A percentile compares a stretch with the other conserved stretches of the same genome.
Evolutionary conservation across 2,113 vertebrate species (phyloP).

Genomic region (Genyomyrus donnyi): DNA sequence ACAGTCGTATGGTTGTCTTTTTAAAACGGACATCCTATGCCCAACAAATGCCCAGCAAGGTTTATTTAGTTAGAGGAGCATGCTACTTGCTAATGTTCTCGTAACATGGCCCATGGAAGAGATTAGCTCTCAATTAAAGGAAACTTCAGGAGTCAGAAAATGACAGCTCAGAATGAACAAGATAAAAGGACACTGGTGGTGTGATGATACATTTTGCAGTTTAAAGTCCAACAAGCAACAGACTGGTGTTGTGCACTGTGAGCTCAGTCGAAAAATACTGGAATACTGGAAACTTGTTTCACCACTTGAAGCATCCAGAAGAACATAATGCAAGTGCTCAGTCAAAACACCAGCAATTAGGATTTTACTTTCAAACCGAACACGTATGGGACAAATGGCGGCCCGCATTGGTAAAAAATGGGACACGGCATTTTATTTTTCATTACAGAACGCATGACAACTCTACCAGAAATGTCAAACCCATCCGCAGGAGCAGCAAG

Average conservation of each 20-base stretch:
- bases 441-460: background rate
- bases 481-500: too few species aligned
- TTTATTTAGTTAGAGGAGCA: background rate
- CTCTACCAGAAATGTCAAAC: too few species aligned
- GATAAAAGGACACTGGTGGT: background rate
- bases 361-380: background rate
- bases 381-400: background rate
- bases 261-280: background rate
- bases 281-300: background rate
- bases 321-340: background rate
- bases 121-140: background rate
- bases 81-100: background rate
- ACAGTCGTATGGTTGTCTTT: background rate
- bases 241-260: background rate
- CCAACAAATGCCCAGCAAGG: background rate
- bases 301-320: background rate
- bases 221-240: background rate
- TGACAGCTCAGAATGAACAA: background rate
- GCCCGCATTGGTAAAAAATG: background rate
- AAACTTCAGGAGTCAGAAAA: background rate
- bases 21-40: background rate
- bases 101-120: background rate
- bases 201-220: background rate
- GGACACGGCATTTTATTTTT: background rate
- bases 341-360: background rate